A percentile compares a stretch with the other conserved stretches of the same genome.
Conservation (phyloP, 1,140 invertebrate species). For the Euschistus heros region DNA sequence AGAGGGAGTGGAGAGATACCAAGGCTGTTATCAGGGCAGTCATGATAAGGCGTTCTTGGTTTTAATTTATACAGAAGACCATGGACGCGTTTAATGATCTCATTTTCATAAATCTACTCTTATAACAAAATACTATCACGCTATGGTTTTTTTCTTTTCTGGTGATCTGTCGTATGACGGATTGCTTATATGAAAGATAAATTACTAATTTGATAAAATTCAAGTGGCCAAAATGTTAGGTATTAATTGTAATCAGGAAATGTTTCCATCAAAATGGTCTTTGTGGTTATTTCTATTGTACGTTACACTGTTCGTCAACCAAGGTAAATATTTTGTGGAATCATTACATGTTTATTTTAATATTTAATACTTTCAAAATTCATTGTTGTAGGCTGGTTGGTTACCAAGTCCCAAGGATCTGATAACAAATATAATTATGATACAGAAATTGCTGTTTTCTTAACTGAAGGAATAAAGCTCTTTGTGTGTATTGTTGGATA, state of each 20-base stretch:
- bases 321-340: slow-evolving; percentile 45
- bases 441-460: slow-evolving; percentile 72
- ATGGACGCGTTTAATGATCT: too few species aligned
- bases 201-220: too few species aligned
- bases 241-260: slow-evolving; percentile 37
- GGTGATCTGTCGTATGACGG: too few species aligned
- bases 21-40: too few species aligned
- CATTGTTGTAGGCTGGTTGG: slow-evolving; percentile 62
- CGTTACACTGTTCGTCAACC: slow-evolving; percentile 69
- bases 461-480: slow-evolving; percentile 81
- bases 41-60: too few species aligned
- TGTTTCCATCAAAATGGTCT: slow-evolving; percentile 71
- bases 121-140: too few species aligned
- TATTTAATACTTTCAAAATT: neutral
- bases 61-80: too few species aligned
- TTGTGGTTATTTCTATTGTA: slow-evolving; percentile 71
- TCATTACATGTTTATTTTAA: neutral
- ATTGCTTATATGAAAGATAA: too few species aligned
- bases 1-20: too few species aligned
- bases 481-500: slow-evolving; percentile 59
- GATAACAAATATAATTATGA: slow-evolving; percentile 78
- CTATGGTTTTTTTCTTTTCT: too few species aligned
- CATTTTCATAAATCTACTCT: too few species aligned
- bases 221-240: too few species aligned
- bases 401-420: slow-evolving; percentile 74